phyloP scores from a whole-genome alignment of 2,888 invertebrate species.

The Acanthococcus lagerstroemiae region DNA sequence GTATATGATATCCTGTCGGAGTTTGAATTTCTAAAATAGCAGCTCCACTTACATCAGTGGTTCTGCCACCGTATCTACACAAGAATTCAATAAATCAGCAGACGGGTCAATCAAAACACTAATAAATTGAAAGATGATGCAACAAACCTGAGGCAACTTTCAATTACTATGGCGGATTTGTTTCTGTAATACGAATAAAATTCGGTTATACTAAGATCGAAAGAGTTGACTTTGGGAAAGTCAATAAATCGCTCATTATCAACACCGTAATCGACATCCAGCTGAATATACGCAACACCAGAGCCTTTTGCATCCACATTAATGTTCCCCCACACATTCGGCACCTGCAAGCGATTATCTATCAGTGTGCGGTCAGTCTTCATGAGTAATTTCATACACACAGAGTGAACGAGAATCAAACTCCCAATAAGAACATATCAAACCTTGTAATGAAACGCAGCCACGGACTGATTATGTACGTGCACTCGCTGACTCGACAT shows the following conservation, averaged over 20 bases:
- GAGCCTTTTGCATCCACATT: conserved; percentile 46
- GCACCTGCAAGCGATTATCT: conserved; percentile 41
- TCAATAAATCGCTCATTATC: conserved; percentile 42
- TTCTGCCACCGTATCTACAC: conserved; percentile 42
- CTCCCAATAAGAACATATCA: not conserved
- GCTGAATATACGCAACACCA: conserved; percentile 47
- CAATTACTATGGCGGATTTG: conserved; percentile 41
- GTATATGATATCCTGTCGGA: conserved; percentile 45
- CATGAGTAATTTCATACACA: not conserved
- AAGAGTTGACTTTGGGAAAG: conserved; percentile 41
- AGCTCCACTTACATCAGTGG: conserved; percentile 41
- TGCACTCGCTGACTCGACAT: conserved; percentile 36
- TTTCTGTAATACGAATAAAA: conserved; percentile 41
- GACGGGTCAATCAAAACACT: not conserved
- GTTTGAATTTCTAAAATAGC: conserved; percentile 44
- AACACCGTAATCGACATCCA: conserved; percentile 44
- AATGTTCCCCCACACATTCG: conserved; percentile 46
- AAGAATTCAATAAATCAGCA: no score
- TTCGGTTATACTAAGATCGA: conserved; percentile 44
- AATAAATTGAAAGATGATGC: not conserved
- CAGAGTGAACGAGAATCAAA: not conserved
- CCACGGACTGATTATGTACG: conserved; percentile 39
- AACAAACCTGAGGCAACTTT: conserved; percentile 41
- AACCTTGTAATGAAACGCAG: conserved; percentile 34
- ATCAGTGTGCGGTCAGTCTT: no score